Evolutionary conservation across 2,113 vertebrate species (phyloP), one percentile per base, ranked within the genome.

Genomic region (Apteryx mantelli): DNA sequence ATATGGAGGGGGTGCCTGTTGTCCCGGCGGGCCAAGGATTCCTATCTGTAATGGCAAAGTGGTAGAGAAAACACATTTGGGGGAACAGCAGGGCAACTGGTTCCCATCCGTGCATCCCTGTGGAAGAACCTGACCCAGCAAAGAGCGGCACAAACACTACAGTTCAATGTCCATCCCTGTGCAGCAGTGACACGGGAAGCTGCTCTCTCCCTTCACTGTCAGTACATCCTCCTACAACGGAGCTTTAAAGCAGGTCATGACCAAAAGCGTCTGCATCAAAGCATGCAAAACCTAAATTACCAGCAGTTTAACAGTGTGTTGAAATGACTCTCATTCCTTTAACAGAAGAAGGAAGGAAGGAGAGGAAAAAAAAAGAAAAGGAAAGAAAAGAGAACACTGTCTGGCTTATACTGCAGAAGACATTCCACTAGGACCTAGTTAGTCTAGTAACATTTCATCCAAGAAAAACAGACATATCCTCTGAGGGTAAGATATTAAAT

Each of bases 1-100:
- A 95, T 99, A 99, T 0, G 99, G 98, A 32, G 99, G 99, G 1
- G 99, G 99, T 14, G 99, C 99, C 94, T 99, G 99, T 87, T 99
- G 99, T 42, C 99, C 99, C 3, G 98, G 93, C 0, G 98, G 97
- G 88, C 98, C 98, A 48, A 98, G 98, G 79, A 99, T 97, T 91
- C 98, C 98, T 69, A 99, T 98, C 99, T 99, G 95, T 88, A 97
- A 94, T 0, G 68, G 81, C 56, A 98, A 15, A 77, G 89, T 4
- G 11, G 56, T 2, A 3, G 25, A 75, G 5, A 82, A 48, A 12
- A 92, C 14, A 77, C 61, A 16, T 30, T 2, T 6, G 5, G 21
- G 52, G 52, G 5, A 73, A 14, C 55, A 40, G 63, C 79, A 70
- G 36, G 42, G n/a, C 46, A 65, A 21, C 30, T 0, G 0, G 26